Evolutionary conservation across 2,113 vertebrate genomes (phyloP).

Genomic region (Amphilophus citrinellus): DNA sequence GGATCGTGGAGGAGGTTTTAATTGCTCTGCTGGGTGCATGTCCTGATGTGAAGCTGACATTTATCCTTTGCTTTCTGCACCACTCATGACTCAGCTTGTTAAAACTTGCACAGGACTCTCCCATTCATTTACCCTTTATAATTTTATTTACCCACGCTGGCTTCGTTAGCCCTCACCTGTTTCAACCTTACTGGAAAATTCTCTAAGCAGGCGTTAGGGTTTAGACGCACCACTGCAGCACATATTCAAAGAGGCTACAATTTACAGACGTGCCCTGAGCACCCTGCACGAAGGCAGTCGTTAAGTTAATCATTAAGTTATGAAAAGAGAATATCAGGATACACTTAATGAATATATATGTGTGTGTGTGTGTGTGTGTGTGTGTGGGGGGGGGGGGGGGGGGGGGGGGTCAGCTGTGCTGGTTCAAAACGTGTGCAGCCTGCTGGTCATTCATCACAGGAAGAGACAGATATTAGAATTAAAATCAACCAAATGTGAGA

Average conservation of each 20-base stretch:
- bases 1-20: background rate
- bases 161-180: background rate
- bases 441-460: too few species aligned
- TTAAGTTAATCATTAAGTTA: background rate
- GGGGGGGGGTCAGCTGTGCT: too few species aligned
- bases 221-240: background rate
- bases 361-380: too few species aligned
- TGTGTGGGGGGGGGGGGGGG: too few species aligned
- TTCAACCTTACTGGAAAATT: background rate
- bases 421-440: too few species aligned
- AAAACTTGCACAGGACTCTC: constrained; percentile 26
- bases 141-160: background rate
- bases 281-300: background rate
- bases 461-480: too few species aligned
- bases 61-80: constrained; percentile 4
- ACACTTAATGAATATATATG: accelerated
- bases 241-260: background rate
- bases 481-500: too few species aligned
- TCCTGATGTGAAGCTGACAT: constrained; percentile 61
- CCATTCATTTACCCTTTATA: background rate
- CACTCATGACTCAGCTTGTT: constrained; percentile 34
- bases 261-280: background rate
- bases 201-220: background rate
- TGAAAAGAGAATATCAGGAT: background rate
- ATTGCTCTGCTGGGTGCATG: constrained; percentile 23